phyloP scores from a whole-genome alignment of 2,113 vertebrate genomes.

The Boulengeromyrus knoepffleri region DNA sequence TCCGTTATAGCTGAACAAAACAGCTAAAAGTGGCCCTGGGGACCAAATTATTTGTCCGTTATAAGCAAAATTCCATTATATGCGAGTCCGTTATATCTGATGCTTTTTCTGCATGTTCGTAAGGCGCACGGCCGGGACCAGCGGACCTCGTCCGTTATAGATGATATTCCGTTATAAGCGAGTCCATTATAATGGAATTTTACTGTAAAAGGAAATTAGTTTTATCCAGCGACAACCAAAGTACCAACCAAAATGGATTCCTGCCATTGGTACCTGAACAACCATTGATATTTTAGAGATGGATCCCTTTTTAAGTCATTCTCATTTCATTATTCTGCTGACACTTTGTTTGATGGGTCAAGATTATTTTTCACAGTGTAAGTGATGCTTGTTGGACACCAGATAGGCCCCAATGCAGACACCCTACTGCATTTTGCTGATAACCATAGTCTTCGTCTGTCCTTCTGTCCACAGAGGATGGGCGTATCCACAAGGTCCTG shows the following conservation, averaged over 20 bases:
- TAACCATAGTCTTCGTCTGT: not conserved
- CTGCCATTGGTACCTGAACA: not conserved
- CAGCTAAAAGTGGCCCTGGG: too few species aligned
- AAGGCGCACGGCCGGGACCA: too few species aligned
- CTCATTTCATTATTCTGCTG: not conserved
- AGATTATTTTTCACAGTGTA: not conserved
- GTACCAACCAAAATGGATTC: not conserved
- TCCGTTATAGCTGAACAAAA: too few species aligned
- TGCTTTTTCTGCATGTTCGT: too few species aligned
- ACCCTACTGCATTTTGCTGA: not conserved
- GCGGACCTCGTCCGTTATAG: too few species aligned
- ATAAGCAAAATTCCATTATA: too few species aligned
- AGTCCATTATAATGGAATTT: too few species aligned
- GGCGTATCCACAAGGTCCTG: constrained; percentile 49
- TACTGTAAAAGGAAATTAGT: not conserved
- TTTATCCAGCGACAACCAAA: not conserved
- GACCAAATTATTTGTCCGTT: too few species aligned
- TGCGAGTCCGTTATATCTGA: too few species aligned
- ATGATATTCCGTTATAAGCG: too few species aligned
- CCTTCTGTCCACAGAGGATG: constrained; percentile 37
- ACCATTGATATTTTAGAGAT: not conserved
- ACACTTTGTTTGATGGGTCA: not conserved
- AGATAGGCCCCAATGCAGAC: not conserved
- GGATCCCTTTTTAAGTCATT: not conserved
- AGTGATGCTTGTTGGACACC: not conserved